These are phyloP conservation scores for Porites lutea DNA, from an alignment of 64 coral and sea anemone species.

Conservation along the genomic window DNA sequence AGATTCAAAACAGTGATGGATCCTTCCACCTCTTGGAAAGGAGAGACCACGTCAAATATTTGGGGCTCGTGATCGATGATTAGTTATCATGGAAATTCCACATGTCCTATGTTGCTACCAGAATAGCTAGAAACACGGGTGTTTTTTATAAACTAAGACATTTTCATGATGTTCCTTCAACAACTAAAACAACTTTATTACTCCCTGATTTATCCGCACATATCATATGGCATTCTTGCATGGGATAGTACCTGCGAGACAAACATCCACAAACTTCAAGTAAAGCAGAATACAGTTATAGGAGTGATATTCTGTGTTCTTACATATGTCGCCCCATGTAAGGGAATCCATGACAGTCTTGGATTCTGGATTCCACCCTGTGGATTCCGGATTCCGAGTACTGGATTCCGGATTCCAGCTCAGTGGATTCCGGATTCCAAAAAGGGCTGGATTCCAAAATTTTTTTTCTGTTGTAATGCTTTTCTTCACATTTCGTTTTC, in stretches of 20 bases:
- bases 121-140: conserved; percentile 10
- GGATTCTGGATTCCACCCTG: too few species aligned
- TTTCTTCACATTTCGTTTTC: too few species aligned
- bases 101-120: background rate
- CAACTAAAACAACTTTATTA: conserved; percentile 30
- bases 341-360: too few species aligned
- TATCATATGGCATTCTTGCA: conserved; percentile 24
- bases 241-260: conserved; percentile 28
- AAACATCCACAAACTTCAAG: conserved; percentile 1
- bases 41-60: conserved; percentile 39
- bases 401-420: too few species aligned
- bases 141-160: conserved; percentile 19
- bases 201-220: conserved; percentile 24
- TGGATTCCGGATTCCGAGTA: too few species aligned
- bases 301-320: background rate
- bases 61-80: conserved; percentile 10
- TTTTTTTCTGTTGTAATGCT: too few species aligned
- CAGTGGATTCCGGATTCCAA: too few species aligned
- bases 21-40: background rate
- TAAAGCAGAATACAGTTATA: conserved; percentile 10
- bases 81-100: conserved; percentile 12
- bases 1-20: background rate
- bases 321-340: too few species aligned
- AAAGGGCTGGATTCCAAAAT: too few species aligned
- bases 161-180: background rate